A percentile compares a stretch with the other conserved stretches of the same genome.
These are phyloP conservation scores for Isaurus tuberculatus DNA, from an alignment of 92 coral and sea anemone genomes.

Conservation along the genomic window DNA sequence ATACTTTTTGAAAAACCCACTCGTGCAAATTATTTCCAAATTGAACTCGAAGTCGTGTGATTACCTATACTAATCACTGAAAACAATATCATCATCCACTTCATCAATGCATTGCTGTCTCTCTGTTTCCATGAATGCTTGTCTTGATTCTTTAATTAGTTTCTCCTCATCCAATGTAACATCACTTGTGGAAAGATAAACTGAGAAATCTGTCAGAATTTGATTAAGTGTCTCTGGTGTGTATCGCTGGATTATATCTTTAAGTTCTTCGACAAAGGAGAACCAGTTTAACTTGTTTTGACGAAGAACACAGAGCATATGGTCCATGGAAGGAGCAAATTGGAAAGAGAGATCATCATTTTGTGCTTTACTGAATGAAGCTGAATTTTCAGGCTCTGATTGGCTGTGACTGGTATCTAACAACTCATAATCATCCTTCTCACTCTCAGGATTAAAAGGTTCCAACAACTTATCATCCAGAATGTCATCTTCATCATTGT, in stretches of 20 bases:
- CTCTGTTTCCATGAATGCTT: slow-evolving; percentile 9
- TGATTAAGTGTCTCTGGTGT: background rate
- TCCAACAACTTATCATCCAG: slow-evolving; percentile 31
- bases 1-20: no score
- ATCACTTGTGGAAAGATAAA: slow-evolving; percentile 9
- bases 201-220: background rate
- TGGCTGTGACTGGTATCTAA: background rate
- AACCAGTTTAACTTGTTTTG: slow-evolving; percentile 14
- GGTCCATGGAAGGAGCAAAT: slow-evolving; percentile 7
- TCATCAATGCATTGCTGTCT: background rate
- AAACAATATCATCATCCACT: slow-evolving; percentile 30
- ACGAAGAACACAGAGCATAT: slow-evolving; percentile 1
- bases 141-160: slow-evolving; percentile 7
- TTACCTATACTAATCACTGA: no score
- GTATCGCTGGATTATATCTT: slow-evolving; percentile 8
- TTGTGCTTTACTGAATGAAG: slow-evolving; percentile 10
- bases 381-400: slow-evolving; percentile 8
- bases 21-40: no score
- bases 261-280: slow-evolving; percentile 11
- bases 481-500: slow-evolving; percentile 5
- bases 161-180: slow-evolving; percentile 3
- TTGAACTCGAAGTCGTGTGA: no score
- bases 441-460: slow-evolving; percentile 10
- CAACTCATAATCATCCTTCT: slow-evolving; percentile 5
- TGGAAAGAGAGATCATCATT: slow-evolving; percentile 10